Conservation (phyloP, 2,113 vertebrate species). For the Dicerorhinus sumatrensis region DNA sequence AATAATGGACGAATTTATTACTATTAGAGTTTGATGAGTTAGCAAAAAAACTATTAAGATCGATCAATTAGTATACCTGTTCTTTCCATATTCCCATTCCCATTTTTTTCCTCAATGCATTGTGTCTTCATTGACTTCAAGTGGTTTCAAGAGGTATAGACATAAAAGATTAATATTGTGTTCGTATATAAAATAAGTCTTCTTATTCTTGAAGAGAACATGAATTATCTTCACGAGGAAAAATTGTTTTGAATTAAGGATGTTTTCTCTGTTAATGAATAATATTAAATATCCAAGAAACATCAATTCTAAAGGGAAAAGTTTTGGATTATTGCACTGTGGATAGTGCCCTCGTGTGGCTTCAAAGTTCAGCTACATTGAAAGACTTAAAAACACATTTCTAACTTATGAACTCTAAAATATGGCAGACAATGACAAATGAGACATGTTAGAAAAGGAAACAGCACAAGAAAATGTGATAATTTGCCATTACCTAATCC, state of each 20-base stretch:
- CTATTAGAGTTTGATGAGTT: background rate
- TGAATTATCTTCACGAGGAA: background rate
- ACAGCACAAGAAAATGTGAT: background rate
- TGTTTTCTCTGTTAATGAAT: constrained; percentile 6
- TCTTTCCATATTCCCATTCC: background rate
- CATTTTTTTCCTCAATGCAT: background rate
- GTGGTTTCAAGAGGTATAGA: background rate
- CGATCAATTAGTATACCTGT: background rate
- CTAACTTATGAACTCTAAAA: constrained; percentile 11
- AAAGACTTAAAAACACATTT: constrained; percentile 28
- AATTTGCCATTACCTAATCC: background rate
- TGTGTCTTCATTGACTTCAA: background rate
- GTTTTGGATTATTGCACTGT: constrained; percentile 73
- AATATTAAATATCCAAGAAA: constrained; percentile 49
- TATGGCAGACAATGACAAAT: background rate
- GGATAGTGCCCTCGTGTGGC: constrained; percentile 84
- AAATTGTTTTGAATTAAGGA: background rate
- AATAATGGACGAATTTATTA: background rate
- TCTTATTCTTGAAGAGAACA: background rate
- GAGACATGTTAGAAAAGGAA: background rate
- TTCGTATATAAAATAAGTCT: background rate
- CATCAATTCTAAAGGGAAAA: constrained; percentile 34
- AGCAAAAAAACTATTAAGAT: background rate
- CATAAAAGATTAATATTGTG: background rate
- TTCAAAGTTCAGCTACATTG: constrained; percentile 76